Conservation (phyloP, 2,113 vertebrate genomes). For the Rhynchomys soricoides region DNA sequence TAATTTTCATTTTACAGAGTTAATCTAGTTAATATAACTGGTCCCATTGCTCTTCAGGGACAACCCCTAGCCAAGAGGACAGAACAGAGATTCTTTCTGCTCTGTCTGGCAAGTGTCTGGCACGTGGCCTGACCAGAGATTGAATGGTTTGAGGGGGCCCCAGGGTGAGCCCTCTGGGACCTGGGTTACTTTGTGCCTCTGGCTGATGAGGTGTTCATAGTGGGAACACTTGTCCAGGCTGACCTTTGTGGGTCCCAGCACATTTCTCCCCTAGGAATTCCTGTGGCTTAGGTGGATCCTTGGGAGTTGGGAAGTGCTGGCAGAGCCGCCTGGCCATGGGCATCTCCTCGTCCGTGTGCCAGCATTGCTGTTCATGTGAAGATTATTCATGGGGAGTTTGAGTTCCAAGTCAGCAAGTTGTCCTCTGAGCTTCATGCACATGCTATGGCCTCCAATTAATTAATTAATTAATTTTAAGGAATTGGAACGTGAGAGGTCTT, state of each 20-base stretch:
- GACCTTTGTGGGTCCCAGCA: neutral
- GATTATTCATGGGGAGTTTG: neutral
- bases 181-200: neutral
- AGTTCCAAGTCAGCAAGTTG: neutral
- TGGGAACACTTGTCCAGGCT: neutral
- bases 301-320: neutral
- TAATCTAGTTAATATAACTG: neutral
- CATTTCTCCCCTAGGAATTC: neutral
- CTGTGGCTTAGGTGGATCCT: neutral
- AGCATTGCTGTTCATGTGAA: neutral
- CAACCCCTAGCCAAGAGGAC: neutral
- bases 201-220: neutral
- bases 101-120: neutral
- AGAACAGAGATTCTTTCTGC: slow-evolving; percentile 11
- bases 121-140: neutral
- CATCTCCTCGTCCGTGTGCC: rapidly evolving
- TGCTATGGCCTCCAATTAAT: neutral
- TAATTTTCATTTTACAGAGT: slow-evolving; percentile 37
- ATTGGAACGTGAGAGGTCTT: neutral
- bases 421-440: neutral
- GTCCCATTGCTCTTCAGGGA: neutral
- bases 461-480: neutral
- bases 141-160: neutral
- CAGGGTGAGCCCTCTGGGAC: neutral
- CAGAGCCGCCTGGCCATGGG: neutral